These are phyloP conservation scores for Rhingia campestris DNA, from an alignment of 2,888 invertebrate species.

Conservation along the genomic window DNA sequence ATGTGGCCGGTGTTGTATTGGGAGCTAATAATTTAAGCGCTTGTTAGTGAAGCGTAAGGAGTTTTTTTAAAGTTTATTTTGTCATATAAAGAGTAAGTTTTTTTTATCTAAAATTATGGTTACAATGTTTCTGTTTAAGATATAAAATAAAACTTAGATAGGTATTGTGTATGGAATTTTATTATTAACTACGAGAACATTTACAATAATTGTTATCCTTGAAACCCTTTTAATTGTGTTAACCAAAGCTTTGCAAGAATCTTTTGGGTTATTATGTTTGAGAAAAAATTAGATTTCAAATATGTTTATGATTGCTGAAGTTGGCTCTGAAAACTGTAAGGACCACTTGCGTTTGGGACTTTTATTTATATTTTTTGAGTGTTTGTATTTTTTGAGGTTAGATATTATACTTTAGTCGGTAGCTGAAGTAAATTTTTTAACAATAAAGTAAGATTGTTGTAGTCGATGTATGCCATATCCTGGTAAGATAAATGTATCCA, in stretches of 20 bases:
- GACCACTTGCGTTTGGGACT: no score
- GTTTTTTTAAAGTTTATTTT: not conserved
- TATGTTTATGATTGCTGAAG: conserved; percentile 26
- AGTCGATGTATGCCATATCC: no score
- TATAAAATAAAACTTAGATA: conserved; percentile 26
- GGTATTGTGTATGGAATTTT: conserved; percentile 62
- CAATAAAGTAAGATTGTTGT: no score
- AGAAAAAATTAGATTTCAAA: not conserved
- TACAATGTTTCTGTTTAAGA: conserved; percentile 37
- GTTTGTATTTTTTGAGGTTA: no score
- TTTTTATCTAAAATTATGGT: conserved; percentile 9
- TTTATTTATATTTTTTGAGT: no score
- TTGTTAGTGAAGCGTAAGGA: conserved; percentile 78
- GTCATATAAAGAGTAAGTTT: not conserved
- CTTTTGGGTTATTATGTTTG: conserved; percentile 17
- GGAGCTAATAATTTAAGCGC: conserved; percentile 82
- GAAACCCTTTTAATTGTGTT: conserved; percentile 50
- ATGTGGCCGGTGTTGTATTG: conserved; percentile 81
- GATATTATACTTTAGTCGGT: no score
- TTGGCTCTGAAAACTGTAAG: no score
- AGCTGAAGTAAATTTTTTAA: no score
- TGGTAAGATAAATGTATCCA: no score
- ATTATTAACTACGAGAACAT: conserved; percentile 22
- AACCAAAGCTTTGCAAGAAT: conserved; percentile 28
- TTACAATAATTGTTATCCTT: conserved; percentile 52